Percentiles rank a stretch among this genome's conserved stretches.
Conservation (phyloP, 2,888 invertebrate species). For the Thyatira batis region DNA sequence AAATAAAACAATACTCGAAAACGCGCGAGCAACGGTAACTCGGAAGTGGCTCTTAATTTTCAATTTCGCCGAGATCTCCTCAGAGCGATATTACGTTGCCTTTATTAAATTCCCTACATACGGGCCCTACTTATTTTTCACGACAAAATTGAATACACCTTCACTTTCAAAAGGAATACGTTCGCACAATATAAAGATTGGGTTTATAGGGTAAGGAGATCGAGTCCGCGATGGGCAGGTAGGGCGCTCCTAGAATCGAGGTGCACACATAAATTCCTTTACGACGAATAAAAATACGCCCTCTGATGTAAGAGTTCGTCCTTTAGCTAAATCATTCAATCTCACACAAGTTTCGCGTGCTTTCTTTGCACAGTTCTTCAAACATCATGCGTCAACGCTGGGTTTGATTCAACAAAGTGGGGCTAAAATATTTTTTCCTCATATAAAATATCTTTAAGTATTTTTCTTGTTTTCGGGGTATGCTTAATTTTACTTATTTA, state of each 20-base stretch:
- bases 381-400: background rate
- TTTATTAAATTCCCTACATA: constrained; percentile 67
- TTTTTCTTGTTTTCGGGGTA: no score
- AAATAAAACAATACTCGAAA: constrained; percentile 34
- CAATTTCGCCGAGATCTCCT: constrained; percentile 58
- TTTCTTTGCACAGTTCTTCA: background rate
- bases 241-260: constrained; percentile 40
- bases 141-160: constrained; percentile 73
- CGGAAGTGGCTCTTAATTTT: constrained; percentile 61
- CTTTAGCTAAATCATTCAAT: constrained; percentile 72
- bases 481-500: no score
- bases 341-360: constrained; percentile 25
- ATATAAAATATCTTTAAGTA: no score
- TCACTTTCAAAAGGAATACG: constrained; percentile 50
- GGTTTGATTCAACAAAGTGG: background rate
- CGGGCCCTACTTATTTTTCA: constrained; percentile 58
- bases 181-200: constrained; percentile 72
- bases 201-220: constrained; percentile 64
- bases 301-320: constrained; percentile 48
- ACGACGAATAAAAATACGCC: constrained; percentile 74
- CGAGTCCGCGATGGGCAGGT: constrained; percentile 52
- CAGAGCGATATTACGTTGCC: constrained; percentile 53
- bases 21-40: constrained; percentile 34
- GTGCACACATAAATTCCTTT: constrained; percentile 69
- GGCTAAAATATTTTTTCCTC: no score